A percentile compares a stretch with the other conserved stretches of the same genome.
These are phyloP conservation scores for Sphenodon punctatus DNA, from an alignment of 2,797 vertebrate species.

Conservation along the genomic window DNA sequence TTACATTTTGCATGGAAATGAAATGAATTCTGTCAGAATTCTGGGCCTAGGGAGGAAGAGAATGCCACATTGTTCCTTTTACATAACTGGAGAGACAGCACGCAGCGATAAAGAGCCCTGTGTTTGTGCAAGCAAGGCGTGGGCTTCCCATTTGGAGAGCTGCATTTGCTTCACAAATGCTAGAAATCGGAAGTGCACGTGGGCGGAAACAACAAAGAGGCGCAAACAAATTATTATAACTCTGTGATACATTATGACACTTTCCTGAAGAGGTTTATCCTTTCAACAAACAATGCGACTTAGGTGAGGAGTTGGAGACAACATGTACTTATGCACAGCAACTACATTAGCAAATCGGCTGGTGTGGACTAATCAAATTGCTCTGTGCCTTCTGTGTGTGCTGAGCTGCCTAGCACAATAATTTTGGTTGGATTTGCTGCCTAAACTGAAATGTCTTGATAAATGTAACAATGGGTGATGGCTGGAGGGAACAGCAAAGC, in stretches of 20 bases:
- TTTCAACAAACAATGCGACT: not conserved
- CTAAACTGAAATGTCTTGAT: not conserved
- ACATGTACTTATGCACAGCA: not conserved
- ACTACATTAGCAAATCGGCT: not conserved
- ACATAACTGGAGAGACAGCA: not conserved
- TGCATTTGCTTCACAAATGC: slow-evolving; percentile 29
- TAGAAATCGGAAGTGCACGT: slow-evolving; percentile 30
- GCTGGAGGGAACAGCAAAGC: not conserved
- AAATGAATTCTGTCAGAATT: not conserved
- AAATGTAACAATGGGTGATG: not conserved
- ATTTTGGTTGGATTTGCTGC: not conserved
- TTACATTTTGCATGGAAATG: slow-evolving; percentile 55
- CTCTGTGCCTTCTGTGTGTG: not conserved
- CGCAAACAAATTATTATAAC: slow-evolving; percentile 57
- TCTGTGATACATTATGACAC: slow-evolving; percentile 50
- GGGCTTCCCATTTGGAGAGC: slow-evolving; percentile 41
- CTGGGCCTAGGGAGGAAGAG: not conserved
- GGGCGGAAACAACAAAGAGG: slow-evolving; percentile 41
- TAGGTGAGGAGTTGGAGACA: not conserved
- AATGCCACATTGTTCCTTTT: not conserved
- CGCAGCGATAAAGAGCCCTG: not conserved
- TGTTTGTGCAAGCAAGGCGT: not conserved
- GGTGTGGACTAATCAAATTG: not conserved
- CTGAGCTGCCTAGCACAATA: not conserved
- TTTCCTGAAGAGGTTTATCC: slow-evolving; percentile 22